These are phyloP conservation scores for Apamea monoglypha DNA, from an alignment of 2,888 invertebrate genomes.

Conservation along the genomic window DNA sequence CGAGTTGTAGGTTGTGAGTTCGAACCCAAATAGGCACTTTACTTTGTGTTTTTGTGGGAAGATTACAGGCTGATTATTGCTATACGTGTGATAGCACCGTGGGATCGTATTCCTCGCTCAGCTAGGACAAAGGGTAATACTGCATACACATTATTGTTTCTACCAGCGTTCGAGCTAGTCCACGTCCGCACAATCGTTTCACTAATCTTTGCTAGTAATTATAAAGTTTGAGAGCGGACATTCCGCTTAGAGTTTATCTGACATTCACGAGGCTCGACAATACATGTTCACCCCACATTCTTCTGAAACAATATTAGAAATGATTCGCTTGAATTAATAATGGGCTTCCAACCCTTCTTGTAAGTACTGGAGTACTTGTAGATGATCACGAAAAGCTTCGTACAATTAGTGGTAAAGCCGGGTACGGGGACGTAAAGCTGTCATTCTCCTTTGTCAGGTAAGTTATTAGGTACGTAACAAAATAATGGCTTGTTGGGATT, in stretches of 20 bases:
- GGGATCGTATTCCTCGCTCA: not conserved
- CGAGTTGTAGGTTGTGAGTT: not conserved
- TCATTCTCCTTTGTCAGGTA: constrained; percentile 67
- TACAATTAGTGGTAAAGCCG: constrained; percentile 65
- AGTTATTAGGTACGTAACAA: constrained; percentile 66
- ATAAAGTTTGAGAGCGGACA: constrained; percentile 59
- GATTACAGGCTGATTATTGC: not conserved
- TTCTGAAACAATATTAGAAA: constrained; percentile 57
- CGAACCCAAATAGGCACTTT: not conserved
- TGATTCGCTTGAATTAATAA: constrained; percentile 60
- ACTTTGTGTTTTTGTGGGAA: not conserved
- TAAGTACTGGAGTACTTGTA: constrained; percentile 49
- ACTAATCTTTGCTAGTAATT: constrained; percentile 63
- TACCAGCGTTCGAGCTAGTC: constrained; percentile 24
- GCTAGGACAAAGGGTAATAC: not conserved
- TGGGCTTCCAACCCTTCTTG: constrained; percentile 51
- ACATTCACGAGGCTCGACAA: constrained; percentile 32
- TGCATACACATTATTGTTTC: constrained; percentile 39
- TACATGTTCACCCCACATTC: constrained; percentile 43
- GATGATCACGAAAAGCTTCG: constrained; percentile 60
- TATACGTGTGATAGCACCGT: not conserved
- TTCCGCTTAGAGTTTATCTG: constrained; percentile 48
- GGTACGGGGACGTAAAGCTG: constrained; percentile 57
- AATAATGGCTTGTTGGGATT: constrained; percentile 67
- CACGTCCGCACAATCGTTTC: constrained; percentile 32